phyloP scores from a whole-genome alignment of 2,113 vertebrate genomes.

The Eurystomus gularis region DNA sequence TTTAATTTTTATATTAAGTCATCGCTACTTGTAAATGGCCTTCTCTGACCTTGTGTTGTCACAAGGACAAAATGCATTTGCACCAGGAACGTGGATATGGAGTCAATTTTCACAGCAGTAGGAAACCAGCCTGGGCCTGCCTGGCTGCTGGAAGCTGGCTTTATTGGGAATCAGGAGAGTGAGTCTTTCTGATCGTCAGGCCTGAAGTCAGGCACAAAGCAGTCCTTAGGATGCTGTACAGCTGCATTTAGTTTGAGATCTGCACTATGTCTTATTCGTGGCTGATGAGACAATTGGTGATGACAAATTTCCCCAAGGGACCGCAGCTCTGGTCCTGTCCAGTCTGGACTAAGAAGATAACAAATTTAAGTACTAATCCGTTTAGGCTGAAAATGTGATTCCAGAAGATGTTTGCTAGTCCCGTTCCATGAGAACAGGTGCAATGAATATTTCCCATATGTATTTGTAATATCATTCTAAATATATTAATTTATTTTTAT shows the following conservation, averaged over 20 bases:
- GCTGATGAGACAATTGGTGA: not conserved
- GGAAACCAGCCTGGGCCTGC: not conserved
- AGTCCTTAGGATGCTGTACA: not conserved
- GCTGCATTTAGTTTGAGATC: not conserved
- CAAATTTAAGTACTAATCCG: not conserved
- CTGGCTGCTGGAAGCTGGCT: not conserved
- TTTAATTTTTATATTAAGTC: not conserved
- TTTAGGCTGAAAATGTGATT: not conserved
- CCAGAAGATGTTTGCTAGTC: not conserved
- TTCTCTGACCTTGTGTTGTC: not conserved
- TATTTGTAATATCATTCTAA: not conserved
- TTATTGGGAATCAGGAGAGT: not conserved
- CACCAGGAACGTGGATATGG: not conserved
- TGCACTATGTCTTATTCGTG: not conserved
- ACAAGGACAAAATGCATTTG: conserved; percentile 10
- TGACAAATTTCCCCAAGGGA: not conserved
- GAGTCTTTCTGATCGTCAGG: not conserved
- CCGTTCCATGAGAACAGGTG: not conserved
- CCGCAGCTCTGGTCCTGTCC: not conserved
- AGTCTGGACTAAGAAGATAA: not conserved
- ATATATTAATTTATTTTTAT: not conserved
- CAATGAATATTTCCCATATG: not conserved
- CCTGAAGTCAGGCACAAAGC: not conserved
- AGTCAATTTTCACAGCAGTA: conserved; percentile 28
- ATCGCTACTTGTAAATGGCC: not conserved